phyloP scores from a whole-genome alignment of 2,797 vertebrate genomes.

The Cacajao melanocephalus region DNA sequence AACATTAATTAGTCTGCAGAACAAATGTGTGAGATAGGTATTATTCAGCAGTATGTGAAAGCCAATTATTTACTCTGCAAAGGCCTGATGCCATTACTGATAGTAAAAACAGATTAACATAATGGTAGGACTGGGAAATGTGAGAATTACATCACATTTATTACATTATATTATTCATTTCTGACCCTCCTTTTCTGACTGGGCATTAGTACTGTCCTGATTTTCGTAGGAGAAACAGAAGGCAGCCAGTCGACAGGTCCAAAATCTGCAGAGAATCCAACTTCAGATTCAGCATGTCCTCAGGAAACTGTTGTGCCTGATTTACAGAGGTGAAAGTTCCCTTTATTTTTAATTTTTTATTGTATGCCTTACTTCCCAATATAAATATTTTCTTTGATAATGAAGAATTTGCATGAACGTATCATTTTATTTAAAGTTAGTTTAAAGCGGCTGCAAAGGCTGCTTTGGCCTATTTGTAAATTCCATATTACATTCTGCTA shows the following conservation, averaged over 20 bases:
- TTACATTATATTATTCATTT: not conserved
- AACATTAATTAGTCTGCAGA: conserved; percentile 72
- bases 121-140: conserved; percentile 14
- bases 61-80: conserved; percentile 56
- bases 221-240: not conserved
- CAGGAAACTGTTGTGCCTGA: not conserved
- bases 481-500: not conserved
- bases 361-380: not conserved
- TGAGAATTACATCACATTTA: not conserved
- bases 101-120: conserved; percentile 55
- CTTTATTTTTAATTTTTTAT: not conserved
- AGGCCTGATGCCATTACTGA: not conserved
- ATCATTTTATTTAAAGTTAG: not conserved
- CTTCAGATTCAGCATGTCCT: not conserved
- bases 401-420: not conserved
- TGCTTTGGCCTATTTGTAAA: not conserved
- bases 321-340: not conserved
- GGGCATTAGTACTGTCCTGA: not conserved
- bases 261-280: not conserved
- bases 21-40: conserved; percentile 66
- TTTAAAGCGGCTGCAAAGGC: not conserved
- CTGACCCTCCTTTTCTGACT: not conserved
- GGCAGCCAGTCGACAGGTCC: not conserved
- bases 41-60: conserved; percentile 51
- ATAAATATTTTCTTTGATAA: not conserved